These are phyloP conservation scores for Anisognathus igniventris DNA, from an alignment of 2,797 vertebrate genomes.

Conservation along the genomic window DNA sequence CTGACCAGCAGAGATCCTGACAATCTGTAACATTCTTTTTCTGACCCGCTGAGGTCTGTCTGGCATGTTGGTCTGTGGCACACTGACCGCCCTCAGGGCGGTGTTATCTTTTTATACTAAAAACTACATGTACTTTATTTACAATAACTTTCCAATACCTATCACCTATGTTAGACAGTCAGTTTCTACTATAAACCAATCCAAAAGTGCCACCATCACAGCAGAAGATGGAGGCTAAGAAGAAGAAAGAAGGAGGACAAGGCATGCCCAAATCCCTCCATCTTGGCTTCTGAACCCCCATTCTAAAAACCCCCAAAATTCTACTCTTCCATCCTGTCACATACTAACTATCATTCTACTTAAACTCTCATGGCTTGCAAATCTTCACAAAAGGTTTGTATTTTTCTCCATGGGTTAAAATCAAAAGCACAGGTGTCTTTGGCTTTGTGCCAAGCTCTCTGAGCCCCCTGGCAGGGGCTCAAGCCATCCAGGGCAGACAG, in stretches of 20 bases:
- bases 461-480: background rate
- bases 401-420: background rate
- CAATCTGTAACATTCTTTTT: background rate
- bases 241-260: background rate
- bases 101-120: background rate
- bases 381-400: too few species aligned
- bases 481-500: background rate
- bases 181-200: background rate
- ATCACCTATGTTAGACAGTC: background rate
- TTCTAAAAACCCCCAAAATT: background rate
- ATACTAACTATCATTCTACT: background rate
- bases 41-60: background rate
- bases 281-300: background rate
- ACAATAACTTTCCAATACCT: background rate
- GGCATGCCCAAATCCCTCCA: background rate
- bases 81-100: background rate
- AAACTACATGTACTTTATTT: background rate
- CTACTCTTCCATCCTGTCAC: background rate
- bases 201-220: background rate
- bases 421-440: background rate
- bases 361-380: too few species aligned
- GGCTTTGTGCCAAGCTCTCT: background rate
- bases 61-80: fast-evolving
- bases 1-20: too few species aligned
- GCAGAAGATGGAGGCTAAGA: background rate